phyloP scores from a whole-genome alignment of 2,113 vertebrate genomes.

The Todiramphus saurophagus region DNA sequence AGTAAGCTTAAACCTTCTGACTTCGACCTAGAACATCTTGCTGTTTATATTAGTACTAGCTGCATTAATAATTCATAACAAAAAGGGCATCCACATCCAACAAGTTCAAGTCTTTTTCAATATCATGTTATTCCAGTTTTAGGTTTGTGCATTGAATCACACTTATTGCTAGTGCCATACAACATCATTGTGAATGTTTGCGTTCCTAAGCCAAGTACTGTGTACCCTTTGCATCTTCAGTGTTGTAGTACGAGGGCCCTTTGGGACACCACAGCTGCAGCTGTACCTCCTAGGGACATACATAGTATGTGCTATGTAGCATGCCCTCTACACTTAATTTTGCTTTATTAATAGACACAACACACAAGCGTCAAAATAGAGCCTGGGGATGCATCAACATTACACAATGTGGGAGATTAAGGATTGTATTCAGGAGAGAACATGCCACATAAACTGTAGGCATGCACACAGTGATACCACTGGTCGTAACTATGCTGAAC shows the following conservation, averaged over 20 bases:
- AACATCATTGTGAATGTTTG: neutral
- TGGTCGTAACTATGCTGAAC: neutral
- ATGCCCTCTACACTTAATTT: neutral
- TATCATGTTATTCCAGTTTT: fast-evolving
- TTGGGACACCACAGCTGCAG: neutral
- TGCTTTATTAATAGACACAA: neutral
- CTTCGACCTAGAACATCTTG: neutral
- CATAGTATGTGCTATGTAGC: neutral
- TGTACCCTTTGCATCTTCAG: neutral
- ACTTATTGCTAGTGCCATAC: neutral
- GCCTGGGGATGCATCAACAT: neutral
- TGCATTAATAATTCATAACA: neutral
- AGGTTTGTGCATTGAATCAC: neutral
- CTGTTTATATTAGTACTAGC: neutral
- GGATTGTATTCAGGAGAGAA: neutral
- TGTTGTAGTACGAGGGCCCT: neutral
- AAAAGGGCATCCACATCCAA: neutral
- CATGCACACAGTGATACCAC: no score
- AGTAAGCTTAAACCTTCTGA: neutral
- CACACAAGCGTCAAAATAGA: neutral
- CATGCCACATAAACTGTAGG: neutral
- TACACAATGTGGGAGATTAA: neutral
- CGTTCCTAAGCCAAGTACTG: neutral
- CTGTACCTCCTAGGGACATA: neutral
- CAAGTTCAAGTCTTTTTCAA: neutral